These are phyloP conservation scores for Metallyticus violacea DNA, from an alignment of 2,888 invertebrate genomes.

Conservation along the genomic window DNA sequence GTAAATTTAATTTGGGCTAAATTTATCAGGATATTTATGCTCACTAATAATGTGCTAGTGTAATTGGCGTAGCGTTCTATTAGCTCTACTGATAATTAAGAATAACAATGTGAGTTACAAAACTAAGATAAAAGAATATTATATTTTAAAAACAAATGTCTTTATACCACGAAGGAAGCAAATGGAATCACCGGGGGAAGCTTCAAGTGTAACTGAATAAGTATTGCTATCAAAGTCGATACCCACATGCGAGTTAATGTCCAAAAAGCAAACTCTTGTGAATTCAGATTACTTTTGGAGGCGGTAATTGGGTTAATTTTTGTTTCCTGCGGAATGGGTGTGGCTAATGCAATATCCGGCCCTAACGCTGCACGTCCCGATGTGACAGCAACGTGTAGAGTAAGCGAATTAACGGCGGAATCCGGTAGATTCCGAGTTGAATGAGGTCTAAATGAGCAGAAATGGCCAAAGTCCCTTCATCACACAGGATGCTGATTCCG, in stretches of 20 bases:
- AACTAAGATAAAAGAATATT: too few species aligned
- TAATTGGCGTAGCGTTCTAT: too few species aligned
- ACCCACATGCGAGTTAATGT: neutral
- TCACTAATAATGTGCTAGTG: too few species aligned
- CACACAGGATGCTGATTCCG: neutral
- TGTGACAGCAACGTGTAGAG: neutral
- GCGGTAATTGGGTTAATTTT: neutral
- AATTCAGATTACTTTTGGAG: neutral
- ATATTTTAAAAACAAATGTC: too few species aligned
- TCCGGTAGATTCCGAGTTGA: neutral
- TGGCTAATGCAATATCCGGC: neutral
- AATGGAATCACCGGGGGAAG: too few species aligned
- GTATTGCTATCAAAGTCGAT: too few species aligned
- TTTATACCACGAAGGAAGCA: too few species aligned
- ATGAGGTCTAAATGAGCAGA: neutral
- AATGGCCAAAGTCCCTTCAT: neutral
- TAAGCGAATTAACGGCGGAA: neutral
- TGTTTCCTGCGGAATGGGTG: neutral
- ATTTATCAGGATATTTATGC: too few species aligned
- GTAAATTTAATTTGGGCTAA: too few species aligned
- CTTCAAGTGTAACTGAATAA: too few species aligned
- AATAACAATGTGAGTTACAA: too few species aligned
- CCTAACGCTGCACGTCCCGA: neutral
- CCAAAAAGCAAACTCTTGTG: neutral
- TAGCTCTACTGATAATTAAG: too few species aligned